A percentile compares a stretch with the other conserved stretches of the same genome.
Evolutionary conservation across 2,113 vertebrate genomes (phyloP).

Genomic region (Zootoca vivipara): DNA sequence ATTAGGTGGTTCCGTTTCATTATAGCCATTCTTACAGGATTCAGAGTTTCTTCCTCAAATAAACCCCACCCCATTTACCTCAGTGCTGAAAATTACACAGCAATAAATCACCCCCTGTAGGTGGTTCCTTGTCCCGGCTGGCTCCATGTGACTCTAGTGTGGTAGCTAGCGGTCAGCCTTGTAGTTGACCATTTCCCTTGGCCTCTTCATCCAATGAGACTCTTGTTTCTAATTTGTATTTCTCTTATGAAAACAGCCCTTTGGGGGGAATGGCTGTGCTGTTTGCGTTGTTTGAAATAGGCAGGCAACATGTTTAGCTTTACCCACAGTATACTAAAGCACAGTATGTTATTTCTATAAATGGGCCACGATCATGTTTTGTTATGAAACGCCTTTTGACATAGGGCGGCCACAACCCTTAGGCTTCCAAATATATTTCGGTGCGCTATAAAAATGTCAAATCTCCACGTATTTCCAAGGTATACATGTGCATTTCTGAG

Average conservation of each 20-base stretch:
- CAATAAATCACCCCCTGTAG: constrained; percentile 23
- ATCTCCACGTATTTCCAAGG: constrained; percentile 51
- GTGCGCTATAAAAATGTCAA: constrained; percentile 67
- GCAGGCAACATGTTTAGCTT: constrained; percentile 65
- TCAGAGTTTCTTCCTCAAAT: constrained; percentile 55
- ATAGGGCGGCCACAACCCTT: constrained; percentile 57
- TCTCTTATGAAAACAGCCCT: constrained; percentile 50
- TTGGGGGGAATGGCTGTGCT: constrained; percentile 38
- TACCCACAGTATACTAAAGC: constrained; percentile 59
- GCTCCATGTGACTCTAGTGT: background rate
- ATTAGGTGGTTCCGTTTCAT: constrained; percentile 24
- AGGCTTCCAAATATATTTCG: constrained; percentile 73
- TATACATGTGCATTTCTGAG: constrained; percentile 58
- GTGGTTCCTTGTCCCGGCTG: background rate
- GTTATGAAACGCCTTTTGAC: constrained; percentile 75
- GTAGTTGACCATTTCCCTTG: background rate
- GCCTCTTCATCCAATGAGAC: constrained; percentile 22
- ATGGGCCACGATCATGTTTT: constrained; percentile 68
- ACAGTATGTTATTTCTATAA: constrained; percentile 71
- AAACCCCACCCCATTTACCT: constrained; percentile 38
- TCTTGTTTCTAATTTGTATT: constrained; percentile 51
- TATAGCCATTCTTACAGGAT: constrained; percentile 45
- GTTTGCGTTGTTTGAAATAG: constrained; percentile 65
- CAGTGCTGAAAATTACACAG: constrained; percentile 39
- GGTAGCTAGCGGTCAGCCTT: constrained; percentile 15